Conservation (phyloP, 35 echinoderm and acorn worm species). For the Lytechinus variegatus region DNA sequence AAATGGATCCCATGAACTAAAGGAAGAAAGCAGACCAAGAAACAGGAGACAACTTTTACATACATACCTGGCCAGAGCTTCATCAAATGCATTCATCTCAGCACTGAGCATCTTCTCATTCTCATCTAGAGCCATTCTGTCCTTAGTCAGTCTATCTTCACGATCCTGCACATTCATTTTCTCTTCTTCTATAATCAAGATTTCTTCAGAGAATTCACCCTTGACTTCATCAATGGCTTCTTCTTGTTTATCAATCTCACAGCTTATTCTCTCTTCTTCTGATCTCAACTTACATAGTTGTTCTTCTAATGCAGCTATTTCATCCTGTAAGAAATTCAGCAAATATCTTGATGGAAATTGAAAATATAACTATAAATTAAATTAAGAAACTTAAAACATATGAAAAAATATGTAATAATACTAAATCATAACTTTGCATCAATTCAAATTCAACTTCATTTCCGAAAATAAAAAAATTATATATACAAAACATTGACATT, state of each 20-base stretch:
- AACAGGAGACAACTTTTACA: neutral
- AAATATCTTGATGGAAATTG: too few relatives aligned
- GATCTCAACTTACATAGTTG: neutral
- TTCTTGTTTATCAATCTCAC: neutral
- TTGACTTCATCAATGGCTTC: neutral
- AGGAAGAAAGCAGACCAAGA: neutral
- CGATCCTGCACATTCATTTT: neutral
- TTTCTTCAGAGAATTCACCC: constrained; percentile 27
- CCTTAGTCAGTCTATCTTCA: constrained; percentile 27
- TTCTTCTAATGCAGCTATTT: constrained; percentile 15
- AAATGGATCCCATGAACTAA: neutral
- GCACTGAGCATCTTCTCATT: neutral
- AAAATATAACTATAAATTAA: too few relatives aligned
- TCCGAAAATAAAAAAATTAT: too few relatives aligned
- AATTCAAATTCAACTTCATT: too few relatives aligned
- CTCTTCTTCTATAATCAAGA: constrained; percentile 23
- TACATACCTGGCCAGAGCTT: neutral
- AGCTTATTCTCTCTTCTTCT: neutral
- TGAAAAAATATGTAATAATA: too few relatives aligned
- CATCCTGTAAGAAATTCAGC: neutral
- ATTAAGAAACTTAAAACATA: too few relatives aligned
- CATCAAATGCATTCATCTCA: neutral
- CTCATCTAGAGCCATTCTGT: neutral
- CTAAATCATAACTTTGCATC: too few relatives aligned
- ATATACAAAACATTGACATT: too few relatives aligned